These are phyloP conservation scores for Aptenodytes patagonicus DNA, from an alignment of 2,113 vertebrate species.

Conservation along the genomic window DNA sequence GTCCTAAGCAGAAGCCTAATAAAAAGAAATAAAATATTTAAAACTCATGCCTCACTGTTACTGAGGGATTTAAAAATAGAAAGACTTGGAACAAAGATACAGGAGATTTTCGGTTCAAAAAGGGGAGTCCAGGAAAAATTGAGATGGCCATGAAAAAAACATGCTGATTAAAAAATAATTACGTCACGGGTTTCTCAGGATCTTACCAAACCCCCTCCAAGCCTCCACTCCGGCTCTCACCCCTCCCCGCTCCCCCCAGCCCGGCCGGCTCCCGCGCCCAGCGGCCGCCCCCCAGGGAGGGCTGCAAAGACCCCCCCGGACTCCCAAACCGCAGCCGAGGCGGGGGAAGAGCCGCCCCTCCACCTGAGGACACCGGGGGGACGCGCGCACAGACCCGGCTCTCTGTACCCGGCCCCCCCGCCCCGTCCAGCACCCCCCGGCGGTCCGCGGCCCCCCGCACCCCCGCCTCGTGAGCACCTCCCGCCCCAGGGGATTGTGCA, in stretches of 20 bases:
- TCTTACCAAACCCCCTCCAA: not conserved
- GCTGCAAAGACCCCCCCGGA: not conserved
- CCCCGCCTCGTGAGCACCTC: too few relatives aligned
- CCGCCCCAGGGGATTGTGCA: too few relatives aligned
- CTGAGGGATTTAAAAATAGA: not conserved
- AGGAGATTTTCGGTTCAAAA: not conserved
- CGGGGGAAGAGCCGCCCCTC: not conserved
- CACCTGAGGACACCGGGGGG: not conserved
- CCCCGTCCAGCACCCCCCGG: too few relatives aligned
- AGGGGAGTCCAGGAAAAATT: not conserved
- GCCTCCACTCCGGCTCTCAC: not conserved
- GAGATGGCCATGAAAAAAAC: not conserved
- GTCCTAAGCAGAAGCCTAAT: not conserved
- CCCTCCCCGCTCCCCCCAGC: not conserved
- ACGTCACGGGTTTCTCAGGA: conserved; percentile 10
- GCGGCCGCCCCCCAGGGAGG: not conserved
- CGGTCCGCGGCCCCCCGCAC: too few relatives aligned
- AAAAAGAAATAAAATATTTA: not conserved
- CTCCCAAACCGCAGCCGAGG: not conserved
- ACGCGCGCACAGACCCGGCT: not conserved
- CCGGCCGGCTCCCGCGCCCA: not conserved
- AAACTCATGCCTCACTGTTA: not conserved
- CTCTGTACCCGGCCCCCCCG: fast-evolving
- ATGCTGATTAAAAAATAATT: conserved; percentile 45
- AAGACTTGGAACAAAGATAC: not conserved